Evolutionary conservation across 1,140 invertebrate species (phyloP).

Genomic region (Drosophila lowei): DNA sequence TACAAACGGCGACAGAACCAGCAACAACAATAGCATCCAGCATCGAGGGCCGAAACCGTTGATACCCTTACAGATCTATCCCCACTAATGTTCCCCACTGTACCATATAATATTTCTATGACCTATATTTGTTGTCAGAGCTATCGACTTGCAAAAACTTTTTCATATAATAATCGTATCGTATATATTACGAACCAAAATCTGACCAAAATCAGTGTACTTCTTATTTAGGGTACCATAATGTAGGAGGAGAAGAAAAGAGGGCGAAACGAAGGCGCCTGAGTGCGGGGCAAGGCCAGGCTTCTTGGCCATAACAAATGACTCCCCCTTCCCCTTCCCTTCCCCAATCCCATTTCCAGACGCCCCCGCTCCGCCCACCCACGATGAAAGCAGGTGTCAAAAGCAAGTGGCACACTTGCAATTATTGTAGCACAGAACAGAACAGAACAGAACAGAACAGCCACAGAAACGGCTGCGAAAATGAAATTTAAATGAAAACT

Average conservation of each 20-base stretch:
- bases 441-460: neutral
- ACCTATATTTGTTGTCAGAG: no score
- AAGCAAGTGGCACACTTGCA: constrained; percentile 53
- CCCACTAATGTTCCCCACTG: no score
- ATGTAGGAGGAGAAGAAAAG: neutral
- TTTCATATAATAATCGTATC: no score
- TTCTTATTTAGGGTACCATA: no score
- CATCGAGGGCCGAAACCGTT: no score
- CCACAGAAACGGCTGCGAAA: constrained; percentile 10
- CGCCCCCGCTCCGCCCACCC: neutral
- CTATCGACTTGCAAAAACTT: no score
- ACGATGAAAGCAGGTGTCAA: constrained; percentile 46
- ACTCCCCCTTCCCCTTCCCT: constrained; percentile 1
- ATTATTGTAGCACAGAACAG: constrained; percentile 5
- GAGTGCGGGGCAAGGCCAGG: constrained; percentile 23
- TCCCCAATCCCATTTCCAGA: no score
- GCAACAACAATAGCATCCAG: constrained; percentile 4
- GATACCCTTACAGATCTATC: no score
- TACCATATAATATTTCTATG: no score
- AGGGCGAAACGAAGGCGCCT: neutral
- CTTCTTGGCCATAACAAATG: constrained; percentile 55
- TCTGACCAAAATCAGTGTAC: neutral
- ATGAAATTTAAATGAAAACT: constrained; percentile 27
- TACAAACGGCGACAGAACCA: constrained; percentile 47
- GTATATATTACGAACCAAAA: no score